Conservation (phyloP, 2,888 invertebrate species). For the Parthenolecanium corni region DNA sequence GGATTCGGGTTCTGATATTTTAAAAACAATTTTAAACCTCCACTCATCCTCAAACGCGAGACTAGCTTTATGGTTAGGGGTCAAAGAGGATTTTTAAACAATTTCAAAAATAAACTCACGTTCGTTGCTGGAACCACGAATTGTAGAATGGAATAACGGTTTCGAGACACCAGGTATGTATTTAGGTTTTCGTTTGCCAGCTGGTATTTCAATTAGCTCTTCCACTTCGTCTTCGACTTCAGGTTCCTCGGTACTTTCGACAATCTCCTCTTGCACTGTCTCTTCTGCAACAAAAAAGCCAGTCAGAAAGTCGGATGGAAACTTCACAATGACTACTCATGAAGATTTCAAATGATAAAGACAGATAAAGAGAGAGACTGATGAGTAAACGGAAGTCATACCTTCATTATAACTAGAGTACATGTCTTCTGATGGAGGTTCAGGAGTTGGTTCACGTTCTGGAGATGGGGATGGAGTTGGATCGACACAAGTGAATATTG, state of each 20-base stretch:
- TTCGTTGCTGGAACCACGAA: slow-evolving; percentile 48
- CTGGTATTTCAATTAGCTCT: slow-evolving; percentile 9
- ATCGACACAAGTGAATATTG: slow-evolving; percentile 30
- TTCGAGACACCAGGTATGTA: slow-evolving; percentile 30
- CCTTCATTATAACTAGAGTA: slow-evolving; percentile 19
- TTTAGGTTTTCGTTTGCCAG: slow-evolving; percentile 27
- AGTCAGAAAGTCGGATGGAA: no score
- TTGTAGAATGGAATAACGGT: slow-evolving; percentile 30
- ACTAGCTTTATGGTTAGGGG: no score
- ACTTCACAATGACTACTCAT: neutral
- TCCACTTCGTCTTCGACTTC: slow-evolving; percentile 9
- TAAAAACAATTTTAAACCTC: neutral
- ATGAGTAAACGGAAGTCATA: neutral
- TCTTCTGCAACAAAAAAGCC: slow-evolving; percentile 7
- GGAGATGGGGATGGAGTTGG: slow-evolving; percentile 24
- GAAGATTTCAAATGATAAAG: neutral
- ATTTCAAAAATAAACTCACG: slow-evolving; percentile 54
- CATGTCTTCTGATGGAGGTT: slow-evolving; percentile 28
- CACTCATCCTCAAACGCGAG: no score
- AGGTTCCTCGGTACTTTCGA: slow-evolving; percentile 26
- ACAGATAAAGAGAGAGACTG: neutral
- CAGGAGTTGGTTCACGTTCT: slow-evolving; percentile 28
- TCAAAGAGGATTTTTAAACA: no score
- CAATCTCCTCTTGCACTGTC: slow-evolving; percentile 31
- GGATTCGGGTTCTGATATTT: neutral